A percentile compares a stretch with the other conserved stretches of the same genome.
Evolutionary conservation across 2,888 invertebrate species (phyloP).

Genomic region (Neelides folsomi): DNA sequence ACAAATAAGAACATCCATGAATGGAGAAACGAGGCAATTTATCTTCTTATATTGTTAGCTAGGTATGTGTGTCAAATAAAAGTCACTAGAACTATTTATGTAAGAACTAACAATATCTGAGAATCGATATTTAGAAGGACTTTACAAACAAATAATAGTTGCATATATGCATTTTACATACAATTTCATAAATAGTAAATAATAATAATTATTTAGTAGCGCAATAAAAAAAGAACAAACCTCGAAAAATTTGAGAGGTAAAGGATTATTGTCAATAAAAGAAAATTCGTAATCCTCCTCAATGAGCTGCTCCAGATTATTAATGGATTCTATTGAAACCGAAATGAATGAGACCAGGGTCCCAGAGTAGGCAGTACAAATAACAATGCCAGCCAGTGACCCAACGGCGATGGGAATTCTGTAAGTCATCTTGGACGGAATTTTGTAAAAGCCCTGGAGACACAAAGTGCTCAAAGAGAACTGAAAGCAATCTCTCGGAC

Average conservation of each 20-base stretch:
- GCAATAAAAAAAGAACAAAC: constrained; percentile 7
- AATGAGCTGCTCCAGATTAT: constrained; percentile 12
- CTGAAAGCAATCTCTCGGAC: constrained; percentile 8
- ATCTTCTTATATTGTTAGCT: too few relatives aligned
- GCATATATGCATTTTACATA: too few relatives aligned
- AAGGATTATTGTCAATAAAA: constrained; percentile 7
- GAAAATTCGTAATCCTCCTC: constrained; percentile 8
- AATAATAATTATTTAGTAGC: too few relatives aligned
- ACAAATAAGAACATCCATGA: too few relatives aligned
- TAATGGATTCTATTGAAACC: constrained; percentile 13
- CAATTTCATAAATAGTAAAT: too few relatives aligned
- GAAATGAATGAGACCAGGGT: constrained; percentile 20
- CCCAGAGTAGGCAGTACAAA: constrained; percentile 16
- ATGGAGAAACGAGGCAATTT: too few relatives aligned
- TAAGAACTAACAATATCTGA: too few relatives aligned
- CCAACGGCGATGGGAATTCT: constrained; percentile 10
- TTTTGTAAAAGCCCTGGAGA: constrained; percentile 12
- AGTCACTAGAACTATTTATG: too few relatives aligned
- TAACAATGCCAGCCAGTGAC: constrained; percentile 9
- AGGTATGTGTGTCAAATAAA: too few relatives aligned
- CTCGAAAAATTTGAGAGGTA: constrained; percentile 12
- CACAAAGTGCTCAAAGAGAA: constrained; percentile 12
- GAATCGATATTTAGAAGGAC: too few relatives aligned
- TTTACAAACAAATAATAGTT: too few relatives aligned
- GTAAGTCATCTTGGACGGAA: constrained; percentile 7